Conservation (phyloP, 2,113 vertebrate species). For the Hemiscyllium ocellatum region DNA sequence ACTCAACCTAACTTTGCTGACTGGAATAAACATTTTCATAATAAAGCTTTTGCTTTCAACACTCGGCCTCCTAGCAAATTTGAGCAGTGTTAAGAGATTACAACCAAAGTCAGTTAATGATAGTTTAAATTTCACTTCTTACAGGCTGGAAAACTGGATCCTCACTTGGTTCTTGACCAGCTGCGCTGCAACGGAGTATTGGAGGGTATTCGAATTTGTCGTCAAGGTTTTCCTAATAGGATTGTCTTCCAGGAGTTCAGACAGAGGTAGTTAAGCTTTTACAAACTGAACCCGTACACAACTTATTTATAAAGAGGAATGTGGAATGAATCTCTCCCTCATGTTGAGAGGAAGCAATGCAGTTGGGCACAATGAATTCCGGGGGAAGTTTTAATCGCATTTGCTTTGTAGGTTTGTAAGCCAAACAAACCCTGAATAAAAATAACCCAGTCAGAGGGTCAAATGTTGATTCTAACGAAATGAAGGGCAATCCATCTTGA, state of each 20-base stretch:
- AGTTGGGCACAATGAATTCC: neutral
- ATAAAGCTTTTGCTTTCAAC: too few relatives aligned
- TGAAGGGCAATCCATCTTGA: neutral
- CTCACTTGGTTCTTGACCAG: slow-evolving; percentile 91
- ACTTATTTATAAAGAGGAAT: neutral
- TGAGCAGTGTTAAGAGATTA: neutral
- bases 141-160: slow-evolving; percentile 90
- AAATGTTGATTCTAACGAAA: neutral
- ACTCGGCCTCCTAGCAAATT: too few relatives aligned
- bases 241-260: slow-evolving; percentile 98
- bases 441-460: neutral
- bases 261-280: slow-evolving; percentile 68
- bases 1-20: too few relatives aligned
- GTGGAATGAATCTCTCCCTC: neutral
- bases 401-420: neutral
- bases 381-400: neutral
- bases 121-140: slow-evolving; percentile 26
- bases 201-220: slow-evolving; percentile 92
- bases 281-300: neutral
- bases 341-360: too few relatives aligned
- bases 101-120: neutral
- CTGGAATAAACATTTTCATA: too few relatives aligned
- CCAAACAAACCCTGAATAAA: neutral
- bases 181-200: slow-evolving; percentile 90
- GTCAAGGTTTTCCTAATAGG: slow-evolving; percentile 95